These are phyloP conservation scores for Mystacides longicornis DNA, from an alignment of 2,888 invertebrate genomes.

Conservation along the genomic window DNA sequence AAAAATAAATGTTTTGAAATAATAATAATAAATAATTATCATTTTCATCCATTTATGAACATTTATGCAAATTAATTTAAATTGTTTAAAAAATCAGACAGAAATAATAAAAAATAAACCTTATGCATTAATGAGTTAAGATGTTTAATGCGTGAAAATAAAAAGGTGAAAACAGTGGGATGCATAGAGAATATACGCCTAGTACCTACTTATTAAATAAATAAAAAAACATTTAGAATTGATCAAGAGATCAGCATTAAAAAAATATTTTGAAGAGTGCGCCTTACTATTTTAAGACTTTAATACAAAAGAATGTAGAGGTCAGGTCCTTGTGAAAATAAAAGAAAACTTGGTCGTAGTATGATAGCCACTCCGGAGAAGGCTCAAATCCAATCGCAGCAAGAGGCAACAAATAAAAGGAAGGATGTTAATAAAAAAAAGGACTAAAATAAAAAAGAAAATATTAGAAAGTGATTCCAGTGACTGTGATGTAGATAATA, in stretches of 20 bases:
- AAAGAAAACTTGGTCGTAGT: not conserved
- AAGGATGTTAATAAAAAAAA: not conserved
- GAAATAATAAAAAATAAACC: too few relatives aligned
- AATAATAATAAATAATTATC: too few relatives aligned
- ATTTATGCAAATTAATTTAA: too few relatives aligned
- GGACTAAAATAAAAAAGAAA: not conserved
- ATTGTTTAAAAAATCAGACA: too few relatives aligned
- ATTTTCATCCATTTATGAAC: too few relatives aligned
- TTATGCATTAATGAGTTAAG: too few relatives aligned
- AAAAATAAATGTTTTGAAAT: too few relatives aligned
- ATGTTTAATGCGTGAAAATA: not conserved
- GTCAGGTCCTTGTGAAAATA: not conserved
- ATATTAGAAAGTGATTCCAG: not conserved
- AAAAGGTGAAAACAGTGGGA: not conserved
- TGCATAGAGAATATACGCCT: not conserved
- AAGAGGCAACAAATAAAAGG: not conserved
- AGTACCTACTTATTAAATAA: not conserved
- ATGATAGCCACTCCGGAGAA: not conserved
- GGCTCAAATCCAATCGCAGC: not conserved
- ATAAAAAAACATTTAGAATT: not conserved
- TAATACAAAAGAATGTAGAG: not conserved
- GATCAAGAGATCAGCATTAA: not conserved
- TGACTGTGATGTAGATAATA: not conserved
- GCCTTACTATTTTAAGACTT: not conserved
- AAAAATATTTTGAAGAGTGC: not conserved